A percentile compares a stretch with the other conserved stretches of the same genome.
These are phyloP conservation scores for Spondyliosoma cantharus DNA, from an alignment of 2,797 vertebrate species.

Conservation along the genomic window DNA sequence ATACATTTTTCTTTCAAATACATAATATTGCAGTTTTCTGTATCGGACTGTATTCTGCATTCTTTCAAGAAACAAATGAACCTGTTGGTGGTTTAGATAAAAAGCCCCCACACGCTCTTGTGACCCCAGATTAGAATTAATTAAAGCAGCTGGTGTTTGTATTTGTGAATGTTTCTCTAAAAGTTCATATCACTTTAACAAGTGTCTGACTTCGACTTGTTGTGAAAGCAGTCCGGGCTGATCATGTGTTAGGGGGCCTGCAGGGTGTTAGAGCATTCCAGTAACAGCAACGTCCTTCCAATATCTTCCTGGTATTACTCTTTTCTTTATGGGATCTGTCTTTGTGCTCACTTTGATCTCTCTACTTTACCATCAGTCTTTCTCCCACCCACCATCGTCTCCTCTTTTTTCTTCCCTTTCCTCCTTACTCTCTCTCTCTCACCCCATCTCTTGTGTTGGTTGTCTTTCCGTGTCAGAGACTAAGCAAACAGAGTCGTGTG, in stretches of 20 bases:
- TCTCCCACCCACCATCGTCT: constrained; percentile 28
- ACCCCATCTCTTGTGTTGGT: constrained; percentile 64
- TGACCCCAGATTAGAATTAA: constrained; percentile 22
- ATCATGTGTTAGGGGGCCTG: constrained; percentile 33
- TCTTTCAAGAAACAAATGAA: constrained; percentile 10
- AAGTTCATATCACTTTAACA: constrained; percentile 11
- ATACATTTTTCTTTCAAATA: not conserved
- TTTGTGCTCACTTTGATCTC: constrained; percentile 47
- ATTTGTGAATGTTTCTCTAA: constrained; percentile 11
- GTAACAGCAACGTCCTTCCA: constrained; percentile 32
- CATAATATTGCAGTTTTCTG: not conserved
- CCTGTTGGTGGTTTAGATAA: constrained; percentile 3
- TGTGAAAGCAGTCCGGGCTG: constrained; percentile 29
- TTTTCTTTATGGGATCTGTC: constrained; percentile 32
- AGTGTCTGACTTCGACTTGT: constrained; percentile 21
- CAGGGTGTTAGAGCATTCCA: constrained; percentile 42
- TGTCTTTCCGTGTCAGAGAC: constrained; percentile 83
- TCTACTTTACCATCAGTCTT: constrained; percentile 46
- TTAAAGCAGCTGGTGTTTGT: constrained; percentile 10
- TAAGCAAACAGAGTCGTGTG: constrained; percentile 84
- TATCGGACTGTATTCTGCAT: not conserved
- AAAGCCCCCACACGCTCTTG: not conserved
- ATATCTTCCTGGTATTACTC: constrained; percentile 35
- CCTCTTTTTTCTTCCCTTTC: constrained; percentile 19
- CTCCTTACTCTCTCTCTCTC: constrained; percentile 12